Conservation (phyloP, 2,113 vertebrate species). For the Nothocercus nigrocapillus region DNA sequence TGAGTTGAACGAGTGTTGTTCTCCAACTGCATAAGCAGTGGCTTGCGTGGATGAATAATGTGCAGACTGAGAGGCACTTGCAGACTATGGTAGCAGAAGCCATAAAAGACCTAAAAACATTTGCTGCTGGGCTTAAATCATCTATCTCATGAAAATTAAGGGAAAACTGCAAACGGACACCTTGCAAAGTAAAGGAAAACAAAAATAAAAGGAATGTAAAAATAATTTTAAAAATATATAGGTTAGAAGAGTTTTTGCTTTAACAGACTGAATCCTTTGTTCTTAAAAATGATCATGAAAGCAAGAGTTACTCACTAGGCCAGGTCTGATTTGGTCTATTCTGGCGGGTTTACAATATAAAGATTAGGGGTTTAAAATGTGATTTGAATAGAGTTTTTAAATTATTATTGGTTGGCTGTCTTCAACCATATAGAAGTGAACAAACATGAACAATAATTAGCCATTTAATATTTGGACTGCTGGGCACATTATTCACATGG, state of each 20-base stretch:
- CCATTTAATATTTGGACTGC: neutral
- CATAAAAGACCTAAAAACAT: neutral
- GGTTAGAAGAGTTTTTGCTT: neutral
- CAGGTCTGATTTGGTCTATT: neutral
- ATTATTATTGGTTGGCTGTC: neutral
- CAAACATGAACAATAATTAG: neutral
- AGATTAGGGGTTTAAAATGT: neutral
- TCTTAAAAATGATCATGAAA: neutral
- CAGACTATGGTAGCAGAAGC: neutral
- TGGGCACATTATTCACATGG: neutral
- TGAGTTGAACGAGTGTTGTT: neutral
- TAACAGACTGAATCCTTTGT: neutral
- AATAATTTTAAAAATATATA: neutral
- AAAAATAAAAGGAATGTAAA: constrained; percentile 12
- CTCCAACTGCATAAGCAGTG: neutral
- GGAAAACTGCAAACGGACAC: neutral
- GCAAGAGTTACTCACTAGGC: neutral
- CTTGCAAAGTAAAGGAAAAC: constrained; percentile 17
- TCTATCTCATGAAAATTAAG: neutral
- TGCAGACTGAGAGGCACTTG: neutral
- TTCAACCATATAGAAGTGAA: neutral
- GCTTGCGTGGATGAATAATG: neutral
- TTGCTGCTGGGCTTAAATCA: constrained; percentile 29
- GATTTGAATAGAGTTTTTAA: neutral
- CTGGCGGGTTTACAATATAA: neutral